Conservation (phyloP, 2,113 vertebrate genomes). For the Myrmecophaga tridactyla region DNA sequence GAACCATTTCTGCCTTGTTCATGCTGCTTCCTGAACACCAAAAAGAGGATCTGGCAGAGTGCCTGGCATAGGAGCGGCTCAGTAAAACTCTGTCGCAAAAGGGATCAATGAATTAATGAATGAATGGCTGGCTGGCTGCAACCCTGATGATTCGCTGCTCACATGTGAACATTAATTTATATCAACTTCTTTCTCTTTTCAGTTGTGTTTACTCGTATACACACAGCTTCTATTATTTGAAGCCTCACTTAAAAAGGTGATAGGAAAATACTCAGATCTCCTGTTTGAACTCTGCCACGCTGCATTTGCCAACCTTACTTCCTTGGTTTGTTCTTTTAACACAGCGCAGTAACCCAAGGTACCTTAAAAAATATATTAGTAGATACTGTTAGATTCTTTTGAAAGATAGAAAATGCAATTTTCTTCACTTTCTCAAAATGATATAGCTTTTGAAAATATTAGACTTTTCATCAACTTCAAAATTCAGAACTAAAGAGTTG, state of each 20-base stretch:
- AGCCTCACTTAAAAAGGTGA: neutral
- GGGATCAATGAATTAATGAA: neutral
- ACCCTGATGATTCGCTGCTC: neutral
- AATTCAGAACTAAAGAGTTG: slow-evolving; percentile 44
- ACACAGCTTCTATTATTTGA: neutral
- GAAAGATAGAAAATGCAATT: slow-evolving; percentile 56
- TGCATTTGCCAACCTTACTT: neutral
- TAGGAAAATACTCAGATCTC: neutral
- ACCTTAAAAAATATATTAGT: slow-evolving; percentile 50
- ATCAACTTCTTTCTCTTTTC: neutral
- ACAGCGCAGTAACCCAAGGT: neutral
- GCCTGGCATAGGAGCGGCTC: neutral
- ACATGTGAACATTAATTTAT: neutral
- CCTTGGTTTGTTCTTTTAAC: neutral
- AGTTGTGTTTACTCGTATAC: neutral
- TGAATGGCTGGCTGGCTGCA: fast-evolving
- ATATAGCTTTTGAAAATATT: slow-evolving; percentile 53
- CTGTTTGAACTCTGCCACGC: neutral
- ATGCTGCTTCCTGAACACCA: neutral
- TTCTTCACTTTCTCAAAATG: slow-evolving; percentile 60
- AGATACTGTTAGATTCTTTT: slow-evolving; percentile 43
- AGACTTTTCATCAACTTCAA: slow-evolving; percentile 53
- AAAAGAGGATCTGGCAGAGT: neutral
- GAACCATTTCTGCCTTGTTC: neutral
- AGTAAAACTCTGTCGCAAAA: neutral